A percentile compares a stretch with the other conserved stretches of the same genome.
Evolutionary conservation across 2,888 invertebrate genomes (phyloP).

Genomic region (Kuschelorhynchus macadamiae): DNA sequence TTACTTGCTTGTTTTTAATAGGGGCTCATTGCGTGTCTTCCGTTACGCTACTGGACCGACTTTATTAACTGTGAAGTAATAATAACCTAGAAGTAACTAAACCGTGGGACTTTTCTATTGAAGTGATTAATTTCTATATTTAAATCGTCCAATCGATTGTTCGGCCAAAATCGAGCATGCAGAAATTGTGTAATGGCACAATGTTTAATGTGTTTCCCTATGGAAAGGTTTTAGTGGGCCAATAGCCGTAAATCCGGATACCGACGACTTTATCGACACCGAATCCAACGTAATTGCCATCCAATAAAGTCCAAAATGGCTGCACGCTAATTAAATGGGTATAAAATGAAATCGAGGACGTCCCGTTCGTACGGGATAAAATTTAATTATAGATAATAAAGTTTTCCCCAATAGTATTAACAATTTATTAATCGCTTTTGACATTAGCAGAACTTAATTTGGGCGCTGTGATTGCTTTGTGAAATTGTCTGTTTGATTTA

Average conservation of each 20-base stretch:
- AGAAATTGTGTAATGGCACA: constrained; percentile 9
- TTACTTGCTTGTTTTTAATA: too few species aligned
- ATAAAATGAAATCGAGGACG: constrained; percentile 20
- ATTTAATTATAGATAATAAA: constrained; percentile 29
- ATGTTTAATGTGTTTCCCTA: constrained; percentile 18
- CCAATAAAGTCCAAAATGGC: constrained; percentile 17
- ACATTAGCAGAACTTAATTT: constrained; percentile 7
- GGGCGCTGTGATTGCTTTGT: neutral
- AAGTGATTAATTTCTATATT: too few species aligned
- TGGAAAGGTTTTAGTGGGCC: constrained; percentile 2
- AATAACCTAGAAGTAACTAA: too few species aligned
- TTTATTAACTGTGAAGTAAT: too few species aligned
- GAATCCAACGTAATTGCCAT: constrained; percentile 21
- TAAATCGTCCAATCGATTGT: constrained; percentile 4
- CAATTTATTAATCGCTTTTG: constrained; percentile 18
- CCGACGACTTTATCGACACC: constrained; percentile 19
- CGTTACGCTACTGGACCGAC: too few species aligned
- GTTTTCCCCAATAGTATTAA: constrained; percentile 6
- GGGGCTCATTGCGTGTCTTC: too few species aligned
- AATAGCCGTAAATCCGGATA: constrained; percentile 26
- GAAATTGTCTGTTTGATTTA: neutral
- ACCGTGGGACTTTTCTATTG: too few species aligned
- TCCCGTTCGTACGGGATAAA: constrained; percentile 14
- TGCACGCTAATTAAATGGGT: constrained; percentile 22
- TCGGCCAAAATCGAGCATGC: neutral